Conservation (phyloP, 1,140 invertebrate species). For the Agraylea sexmaculata region DNA sequence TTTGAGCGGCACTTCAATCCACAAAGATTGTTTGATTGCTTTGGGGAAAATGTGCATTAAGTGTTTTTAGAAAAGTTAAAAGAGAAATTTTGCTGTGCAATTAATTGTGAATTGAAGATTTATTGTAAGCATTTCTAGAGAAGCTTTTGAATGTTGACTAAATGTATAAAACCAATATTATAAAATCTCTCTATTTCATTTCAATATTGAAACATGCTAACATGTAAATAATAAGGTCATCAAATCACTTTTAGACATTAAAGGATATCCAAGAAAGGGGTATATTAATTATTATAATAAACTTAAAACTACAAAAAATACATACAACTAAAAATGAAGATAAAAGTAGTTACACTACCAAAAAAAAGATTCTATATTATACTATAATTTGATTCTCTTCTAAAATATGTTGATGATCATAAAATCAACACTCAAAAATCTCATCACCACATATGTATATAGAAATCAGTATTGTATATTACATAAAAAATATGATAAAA, state of each 20-base stretch:
- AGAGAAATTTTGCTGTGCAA: background rate
- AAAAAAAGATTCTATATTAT: constrained; percentile 3
- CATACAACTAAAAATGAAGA: background rate
- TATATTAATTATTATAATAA: background rate
- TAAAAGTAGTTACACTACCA: constrained; percentile 3
- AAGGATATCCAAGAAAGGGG: background rate
- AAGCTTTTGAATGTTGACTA: constrained; percentile 1
- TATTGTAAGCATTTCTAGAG: background rate
- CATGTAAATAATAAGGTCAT: background rate
- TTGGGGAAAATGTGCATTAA: background rate
- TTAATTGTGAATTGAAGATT: constrained; percentile 14
- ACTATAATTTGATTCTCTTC: no score
- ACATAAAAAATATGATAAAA: background rate
- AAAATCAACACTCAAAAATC: background rate
- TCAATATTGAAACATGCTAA: constrained; percentile 4
- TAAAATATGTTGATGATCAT: constrained; percentile 1
- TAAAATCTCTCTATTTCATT: background rate
- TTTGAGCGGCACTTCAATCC: constrained; percentile 16
- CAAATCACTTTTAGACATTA: constrained; percentile 1
- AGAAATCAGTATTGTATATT: background rate
- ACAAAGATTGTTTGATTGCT: constrained; percentile 6
- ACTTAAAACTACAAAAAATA: background rate
- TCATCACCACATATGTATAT: background rate
- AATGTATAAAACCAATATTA: background rate
- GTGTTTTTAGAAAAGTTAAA: background rate